Conservation (phyloP, 2,797 vertebrate species). For the Ambastaia sidthimunki region DNA sequence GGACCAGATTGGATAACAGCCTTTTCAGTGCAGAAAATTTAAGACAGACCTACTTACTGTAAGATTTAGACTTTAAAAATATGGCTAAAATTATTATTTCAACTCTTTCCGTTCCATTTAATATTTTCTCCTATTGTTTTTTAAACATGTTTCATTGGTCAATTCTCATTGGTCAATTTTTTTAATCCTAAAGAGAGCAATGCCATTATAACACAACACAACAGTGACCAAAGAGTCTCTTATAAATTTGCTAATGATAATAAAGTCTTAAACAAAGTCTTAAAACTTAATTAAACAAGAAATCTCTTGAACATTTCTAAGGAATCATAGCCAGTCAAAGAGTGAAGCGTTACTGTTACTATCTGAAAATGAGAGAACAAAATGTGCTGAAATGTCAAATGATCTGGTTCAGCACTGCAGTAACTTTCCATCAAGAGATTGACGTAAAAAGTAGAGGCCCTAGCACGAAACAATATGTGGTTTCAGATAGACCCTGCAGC, state of each 20-base stretch:
- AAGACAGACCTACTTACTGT: too few species aligned
- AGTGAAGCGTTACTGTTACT: neutral
- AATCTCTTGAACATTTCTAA: neutral
- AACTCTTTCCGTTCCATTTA: too few species aligned
- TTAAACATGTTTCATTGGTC: too few species aligned
- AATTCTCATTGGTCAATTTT: too few species aligned
- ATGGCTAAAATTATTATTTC: too few species aligned
- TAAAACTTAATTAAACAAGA: neutral
- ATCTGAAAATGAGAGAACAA: constrained; percentile 4
- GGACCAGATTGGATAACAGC: too few species aligned
- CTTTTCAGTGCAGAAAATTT: too few species aligned
- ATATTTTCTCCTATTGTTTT: too few species aligned
- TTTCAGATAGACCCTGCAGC: constrained; percentile 17
- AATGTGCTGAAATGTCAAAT: neutral
- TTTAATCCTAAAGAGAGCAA: neutral
- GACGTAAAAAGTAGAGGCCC: constrained; percentile 21
- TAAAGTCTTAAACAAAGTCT: too few species aligned
- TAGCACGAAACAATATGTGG: constrained; percentile 18
- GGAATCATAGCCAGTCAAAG: neutral
- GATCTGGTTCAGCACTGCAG: neutral
- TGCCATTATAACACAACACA: neutral
- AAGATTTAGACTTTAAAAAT: too few species aligned
- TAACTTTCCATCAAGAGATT: constrained; percentile 24
- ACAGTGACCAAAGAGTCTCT: neutral
- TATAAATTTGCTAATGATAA: too few species aligned